These are phyloP conservation scores for Bos indicus DNA, from an alignment of 2,113 vertebrate genomes.

Conservation along the genomic window DNA sequence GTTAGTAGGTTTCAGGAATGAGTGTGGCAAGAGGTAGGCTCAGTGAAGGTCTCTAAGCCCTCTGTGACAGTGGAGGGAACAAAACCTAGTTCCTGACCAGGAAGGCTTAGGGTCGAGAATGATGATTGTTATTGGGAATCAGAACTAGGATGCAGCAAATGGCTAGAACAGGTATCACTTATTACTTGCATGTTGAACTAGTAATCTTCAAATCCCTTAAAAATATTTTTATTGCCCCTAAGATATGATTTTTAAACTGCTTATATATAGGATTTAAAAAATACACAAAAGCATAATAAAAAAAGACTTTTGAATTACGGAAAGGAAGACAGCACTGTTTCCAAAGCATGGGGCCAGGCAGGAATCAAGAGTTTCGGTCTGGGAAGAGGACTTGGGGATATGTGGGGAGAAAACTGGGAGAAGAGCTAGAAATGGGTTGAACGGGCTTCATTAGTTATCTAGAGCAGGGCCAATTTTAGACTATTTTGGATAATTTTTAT, in stretches of 20 bases:
- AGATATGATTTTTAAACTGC: background rate
- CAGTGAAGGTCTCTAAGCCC: background rate
- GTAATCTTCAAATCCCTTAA: background rate
- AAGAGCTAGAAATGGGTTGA: background rate
- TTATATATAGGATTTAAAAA: background rate
- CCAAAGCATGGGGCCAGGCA: background rate
- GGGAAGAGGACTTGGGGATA: background rate
- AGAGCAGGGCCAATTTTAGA: background rate
- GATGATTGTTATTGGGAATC: background rate
- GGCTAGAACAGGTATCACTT: background rate
- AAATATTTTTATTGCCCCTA: background rate
- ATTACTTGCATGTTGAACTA: background rate
- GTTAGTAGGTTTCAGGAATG: background rate
- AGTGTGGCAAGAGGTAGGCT: background rate
- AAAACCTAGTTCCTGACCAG: background rate
- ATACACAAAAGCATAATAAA: background rate
- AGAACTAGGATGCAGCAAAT: background rate
- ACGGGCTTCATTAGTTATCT: background rate
- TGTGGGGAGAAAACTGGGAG: background rate
- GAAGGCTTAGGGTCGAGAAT: background rate
- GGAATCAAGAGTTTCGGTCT: background rate
- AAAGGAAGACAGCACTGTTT: background rate
- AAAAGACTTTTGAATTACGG: background rate
- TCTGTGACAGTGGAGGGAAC: background rate
- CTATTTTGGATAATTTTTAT: background rate